A percentile compares a stretch with the other conserved stretches of the same genome.
Conservation (phyloP, 2,888 invertebrate genomes). For the Altica lythri region DNA sequence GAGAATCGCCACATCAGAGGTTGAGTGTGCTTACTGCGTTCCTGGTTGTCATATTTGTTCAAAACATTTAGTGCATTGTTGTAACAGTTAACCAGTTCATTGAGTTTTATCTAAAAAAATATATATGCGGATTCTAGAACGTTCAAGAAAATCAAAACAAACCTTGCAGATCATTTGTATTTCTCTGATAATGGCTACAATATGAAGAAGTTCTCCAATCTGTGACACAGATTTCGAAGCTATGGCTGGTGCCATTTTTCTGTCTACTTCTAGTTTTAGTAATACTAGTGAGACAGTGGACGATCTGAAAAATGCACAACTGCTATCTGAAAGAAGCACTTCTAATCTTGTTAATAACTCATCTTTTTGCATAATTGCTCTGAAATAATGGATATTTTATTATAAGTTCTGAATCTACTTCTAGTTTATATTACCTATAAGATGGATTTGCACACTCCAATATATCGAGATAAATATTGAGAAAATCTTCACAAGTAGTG, state of each 20-base stretch:
- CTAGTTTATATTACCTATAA: conserved; percentile 10
- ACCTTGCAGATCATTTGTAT: conserved; percentile 75
- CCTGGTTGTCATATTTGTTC: conserved; percentile 73
- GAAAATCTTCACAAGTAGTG: conserved; percentile 68
- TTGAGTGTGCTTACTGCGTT: conserved; percentile 71
- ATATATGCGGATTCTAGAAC: not conserved
- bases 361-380: conserved; percentile 33
- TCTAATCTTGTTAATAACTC: conserved; percentile 65
- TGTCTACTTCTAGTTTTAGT: conserved; percentile 72
- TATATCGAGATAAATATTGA: conserved; percentile 68
- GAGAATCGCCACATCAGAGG: conserved; percentile 79
- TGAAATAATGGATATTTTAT: conserved; percentile 12
- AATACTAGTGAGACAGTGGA: conserved; percentile 79
- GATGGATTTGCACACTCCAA: conserved; percentile 57
- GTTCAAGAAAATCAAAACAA: conserved; percentile 44
- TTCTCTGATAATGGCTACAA: conserved; percentile 73
- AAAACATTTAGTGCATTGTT: conserved; percentile 67
- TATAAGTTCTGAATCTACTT: not conserved
- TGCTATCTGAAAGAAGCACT: conserved; percentile 75
- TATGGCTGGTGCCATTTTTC: conserved; percentile 43
- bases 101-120: conserved; percentile 53
- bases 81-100: conserved; percentile 66
- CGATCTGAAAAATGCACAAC: conserved; percentile 73
- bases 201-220: conserved; percentile 61
- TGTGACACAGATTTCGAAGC: conserved; percentile 44